Evolutionary conservation across 2,797 vertebrate genomes (phyloP).

Genomic region (Tragopan temminckii): DNA sequence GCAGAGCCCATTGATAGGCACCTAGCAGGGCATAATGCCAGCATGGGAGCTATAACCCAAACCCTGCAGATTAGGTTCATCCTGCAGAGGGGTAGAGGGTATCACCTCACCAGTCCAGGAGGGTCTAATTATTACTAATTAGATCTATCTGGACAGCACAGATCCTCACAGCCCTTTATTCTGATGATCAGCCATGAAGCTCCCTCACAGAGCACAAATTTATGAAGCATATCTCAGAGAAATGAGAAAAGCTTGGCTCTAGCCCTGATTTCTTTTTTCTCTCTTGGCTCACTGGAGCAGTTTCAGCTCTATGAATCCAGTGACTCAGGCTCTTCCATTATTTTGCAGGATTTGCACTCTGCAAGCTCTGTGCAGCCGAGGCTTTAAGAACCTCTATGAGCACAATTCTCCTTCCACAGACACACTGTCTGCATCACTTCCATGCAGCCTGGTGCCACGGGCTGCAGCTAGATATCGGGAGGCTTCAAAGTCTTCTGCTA

Average conservation of each 20-base stretch:
- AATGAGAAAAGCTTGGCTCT: slow-evolving; percentile 49
- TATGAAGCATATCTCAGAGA: slow-evolving; percentile 18
- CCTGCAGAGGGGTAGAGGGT: background rate
- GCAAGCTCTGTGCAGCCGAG: background rate
- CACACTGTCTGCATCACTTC: fast-evolving
- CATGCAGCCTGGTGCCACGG: fast-evolving
- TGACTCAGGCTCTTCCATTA: slow-evolving; percentile 9
- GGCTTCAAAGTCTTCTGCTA: background rate
- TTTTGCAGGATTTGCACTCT: background rate
- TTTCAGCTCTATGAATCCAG: background rate
- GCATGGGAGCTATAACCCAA: background rate
- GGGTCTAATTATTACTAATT: background rate
- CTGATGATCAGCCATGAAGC: slow-evolving; percentile 10
- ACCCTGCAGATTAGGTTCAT: background rate
- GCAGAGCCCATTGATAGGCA: background rate
- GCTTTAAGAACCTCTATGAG: background rate
- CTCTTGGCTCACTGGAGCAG: slow-evolving; percentile 23
- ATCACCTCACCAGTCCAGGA: background rate
- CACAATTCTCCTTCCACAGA: background rate
- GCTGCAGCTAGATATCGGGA: background rate
- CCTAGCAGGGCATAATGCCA: background rate
- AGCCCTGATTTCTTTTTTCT: background rate
- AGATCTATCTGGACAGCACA: background rate
- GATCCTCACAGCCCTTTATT: background rate
- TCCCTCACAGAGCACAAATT: slow-evolving; percentile 24